A percentile compares a stretch with the other conserved stretches of the same genome.
These are phyloP conservation scores for Eurystomus glaucurus DNA, from an alignment of 2,797 vertebrate species.

Conservation along the genomic window DNA sequence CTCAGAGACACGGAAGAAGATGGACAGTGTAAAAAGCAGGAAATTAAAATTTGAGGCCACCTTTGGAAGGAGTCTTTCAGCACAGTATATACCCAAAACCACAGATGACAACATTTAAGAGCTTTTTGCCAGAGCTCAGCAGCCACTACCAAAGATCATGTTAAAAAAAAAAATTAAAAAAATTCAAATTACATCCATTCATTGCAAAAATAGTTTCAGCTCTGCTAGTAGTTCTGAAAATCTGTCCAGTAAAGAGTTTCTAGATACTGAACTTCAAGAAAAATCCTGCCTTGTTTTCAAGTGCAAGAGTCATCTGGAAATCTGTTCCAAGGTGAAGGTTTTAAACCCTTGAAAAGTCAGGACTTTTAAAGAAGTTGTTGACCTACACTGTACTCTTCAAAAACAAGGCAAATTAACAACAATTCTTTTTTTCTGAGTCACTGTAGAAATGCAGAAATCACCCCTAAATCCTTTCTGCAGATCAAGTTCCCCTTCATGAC, in stretches of 20 bases:
- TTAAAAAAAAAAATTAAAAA: background rate
- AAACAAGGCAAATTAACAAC: rapidly evolving
- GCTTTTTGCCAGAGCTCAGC: background rate
- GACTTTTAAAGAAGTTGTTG: rapidly evolving
- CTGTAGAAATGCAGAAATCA: background rate
- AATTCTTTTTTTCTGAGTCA: background rate
- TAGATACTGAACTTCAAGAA: background rate
- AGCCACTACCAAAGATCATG: background rate
- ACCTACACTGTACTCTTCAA: background rate
- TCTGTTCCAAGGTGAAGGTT: background rate
- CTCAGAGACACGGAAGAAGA: background rate
- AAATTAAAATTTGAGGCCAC: background rate
- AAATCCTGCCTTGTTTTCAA: background rate
- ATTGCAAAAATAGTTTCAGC: rapidly evolving
- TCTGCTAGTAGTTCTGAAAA: background rate
- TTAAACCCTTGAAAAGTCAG: background rate
- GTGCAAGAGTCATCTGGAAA: background rate
- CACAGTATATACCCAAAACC: background rate
- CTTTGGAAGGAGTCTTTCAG: background rate
- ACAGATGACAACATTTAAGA: background rate
- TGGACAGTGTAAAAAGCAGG: background rate
- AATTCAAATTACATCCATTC: background rate
- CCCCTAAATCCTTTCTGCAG: background rate
- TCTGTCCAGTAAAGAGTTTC: background rate
- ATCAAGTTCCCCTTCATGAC: background rate